Evolutionary conservation across 2,888 invertebrate genomes (phyloP), one percentile per base, ranked within the genome.

Genomic region (Nowickia ferox): DNA sequence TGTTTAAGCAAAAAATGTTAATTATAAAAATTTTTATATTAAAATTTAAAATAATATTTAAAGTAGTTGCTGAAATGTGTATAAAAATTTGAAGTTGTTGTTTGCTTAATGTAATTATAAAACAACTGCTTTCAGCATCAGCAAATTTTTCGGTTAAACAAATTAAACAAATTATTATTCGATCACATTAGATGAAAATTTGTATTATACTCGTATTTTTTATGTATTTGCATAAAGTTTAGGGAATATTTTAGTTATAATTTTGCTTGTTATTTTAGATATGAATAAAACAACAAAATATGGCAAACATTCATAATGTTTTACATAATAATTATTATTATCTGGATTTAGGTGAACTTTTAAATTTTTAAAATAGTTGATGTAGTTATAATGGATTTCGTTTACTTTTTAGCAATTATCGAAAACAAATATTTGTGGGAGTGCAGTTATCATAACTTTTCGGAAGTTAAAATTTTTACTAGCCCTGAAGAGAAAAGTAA

Each of bases 21-120:
- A 51, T 51, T 69, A 48, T 19, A 59, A 71, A 53, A 53, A 30
- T 57, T 17, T 59, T 17, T 72, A 15, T 38, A 22, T 46, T 61
- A 38, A 40, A 61, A 74, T 61, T 30, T 74, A 30, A 61, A 74
- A 61, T 40, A 61, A 40, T 40, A 9, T 38, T 38, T 46, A 17
- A 71, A 44, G 22, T 57, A 11, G 8, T 40, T 40, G 55, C 46
- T 53, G 22, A 38, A 63, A 17, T 19, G 22, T 11, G 6, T 44
- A 8, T 22, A 19, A 48, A 74, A 38, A 65, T 22, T 6, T n/a
- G 57, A 57, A 72, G 40, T 65, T 80, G 40, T 65, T 72, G 65
- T 80, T 80, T 72, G 65, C 65, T 72, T 63, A 69, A 80, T 48
- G 55, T 57, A 81, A 81, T 81, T 81, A 75, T 19, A 61, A 75